Base-by-base conservation (phyloP, 1,140 invertebrate genomes). In the Eumeta japonica region DNA sequence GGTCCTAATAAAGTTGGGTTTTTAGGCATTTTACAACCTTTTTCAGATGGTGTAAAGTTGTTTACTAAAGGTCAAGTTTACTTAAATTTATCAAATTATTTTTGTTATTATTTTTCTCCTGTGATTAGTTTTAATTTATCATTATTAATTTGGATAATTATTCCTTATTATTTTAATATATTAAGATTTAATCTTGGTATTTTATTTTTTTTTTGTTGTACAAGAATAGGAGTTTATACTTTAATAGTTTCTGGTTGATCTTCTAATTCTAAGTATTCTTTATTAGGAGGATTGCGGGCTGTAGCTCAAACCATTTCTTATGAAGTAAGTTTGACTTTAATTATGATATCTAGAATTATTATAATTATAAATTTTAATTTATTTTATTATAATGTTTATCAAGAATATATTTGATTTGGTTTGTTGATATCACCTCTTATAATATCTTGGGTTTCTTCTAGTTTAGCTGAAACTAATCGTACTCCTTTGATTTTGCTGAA, bases 401-500 rank as follows among this genome's bases (percentile, higher is more conserved):
- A 49, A 56, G 48, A 52, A 55, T 15, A 41, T 27, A 51, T 64
- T 58, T 55, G 47, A 48, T 53, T 61, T 50, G 41, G 61, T 52
- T 58, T 63, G 62, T 52, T 66, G 50, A 70, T 64, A 60, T 64
- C 62, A 48, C 68, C 77, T 60, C 59, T 81, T 59, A 54, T 49
- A 45, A 65, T 82, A 47, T 64, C 79, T 52, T 80, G 79, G 53
- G 72, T 83, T 50, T 59, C 74, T 49, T 81, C 79, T 46, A 75
- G 67, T 47, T 75, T 87, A 62, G 83, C 82, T 33, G 84, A 88
- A 64, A 83, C 80, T 52, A 87, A 87, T 80, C 85, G 84, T 0
- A 80, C 81, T 55, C 84, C 83, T 43, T 87, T 85, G 85, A 88
- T 85, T 87, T 88, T 79, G 77, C 82, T 51, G 84, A 88, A 53